Percentiles rank a stretch among this genome's conserved stretches.
Conservation (phyloP, 92 coral and sea anemone species). For the Paragorgia papillata region DNA sequence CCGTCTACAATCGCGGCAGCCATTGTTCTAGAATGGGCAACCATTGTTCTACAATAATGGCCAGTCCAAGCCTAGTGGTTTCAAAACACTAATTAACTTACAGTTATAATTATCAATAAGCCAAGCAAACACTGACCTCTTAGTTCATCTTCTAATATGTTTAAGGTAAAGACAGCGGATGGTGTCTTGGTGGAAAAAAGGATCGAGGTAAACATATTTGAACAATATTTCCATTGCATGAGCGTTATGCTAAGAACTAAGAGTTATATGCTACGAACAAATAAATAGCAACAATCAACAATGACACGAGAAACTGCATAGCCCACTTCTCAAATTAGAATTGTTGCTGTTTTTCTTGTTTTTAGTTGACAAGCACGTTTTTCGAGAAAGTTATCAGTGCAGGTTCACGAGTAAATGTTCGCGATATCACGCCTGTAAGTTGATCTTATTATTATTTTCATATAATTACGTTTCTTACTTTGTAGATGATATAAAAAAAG, state of each 20-base stretch:
- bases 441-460: constrained; percentile 1
- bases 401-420: constrained; percentile 59
- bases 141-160: background rate
- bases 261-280: too few relatives aligned
- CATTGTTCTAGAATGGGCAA: too few relatives aligned
- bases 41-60: too few relatives aligned
- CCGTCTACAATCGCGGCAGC: too few relatives aligned
- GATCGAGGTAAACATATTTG: constrained; percentile 71
- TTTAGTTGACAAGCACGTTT: constrained; percentile 82
- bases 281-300: too few relatives aligned
- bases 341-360: background rate
- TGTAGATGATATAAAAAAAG: background rate
- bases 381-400: constrained; percentile 81
- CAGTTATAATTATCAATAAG: too few relatives aligned
- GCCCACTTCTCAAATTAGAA: too few relatives aligned
- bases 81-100: too few relatives aligned
- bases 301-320: too few relatives aligned
- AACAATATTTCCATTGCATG: background rate
- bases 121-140: too few relatives aligned
- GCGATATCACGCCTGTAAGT: constrained; percentile 69
- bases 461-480: background rate
- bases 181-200: constrained; percentile 59
- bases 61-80: too few relatives aligned
- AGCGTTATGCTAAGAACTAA: too few relatives aligned
- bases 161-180: constrained; percentile 60